phyloP scores from a whole-genome alignment of 2,797 vertebrate genomes.

The Novumbra hubbsi region DNA sequence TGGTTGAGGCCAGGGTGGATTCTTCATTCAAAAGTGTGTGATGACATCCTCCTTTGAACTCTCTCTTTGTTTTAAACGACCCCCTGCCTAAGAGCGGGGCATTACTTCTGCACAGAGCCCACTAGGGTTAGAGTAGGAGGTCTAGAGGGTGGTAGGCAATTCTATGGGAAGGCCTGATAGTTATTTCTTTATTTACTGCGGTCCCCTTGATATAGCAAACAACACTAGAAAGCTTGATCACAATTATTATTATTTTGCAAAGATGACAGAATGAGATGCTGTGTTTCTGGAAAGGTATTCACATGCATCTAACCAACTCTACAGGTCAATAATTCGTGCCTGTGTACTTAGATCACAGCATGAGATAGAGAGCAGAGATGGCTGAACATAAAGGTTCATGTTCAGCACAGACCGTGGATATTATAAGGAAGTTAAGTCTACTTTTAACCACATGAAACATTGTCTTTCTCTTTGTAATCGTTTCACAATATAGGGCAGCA shows the following conservation, averaged over 20 bases:
- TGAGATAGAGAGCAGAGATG: neutral
- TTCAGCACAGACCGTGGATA: neutral
- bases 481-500: neutral
- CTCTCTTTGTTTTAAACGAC: neutral
- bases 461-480: neutral
- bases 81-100: neutral
- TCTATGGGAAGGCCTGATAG: too few species aligned
- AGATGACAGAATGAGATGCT: neutral
- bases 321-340: conserved; percentile 5
- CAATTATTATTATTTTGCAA: neutral
- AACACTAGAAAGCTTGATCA: neutral
- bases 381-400: neutral
- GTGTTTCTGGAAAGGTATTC: neutral
- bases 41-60: neutral
- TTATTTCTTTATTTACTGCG: neutral
- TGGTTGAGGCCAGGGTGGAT: neutral
- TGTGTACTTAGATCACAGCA: neutral
- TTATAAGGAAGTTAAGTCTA: neutral
- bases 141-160: too few species aligned
- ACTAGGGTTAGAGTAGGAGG: neutral
- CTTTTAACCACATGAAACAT: neutral
- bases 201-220: neutral
- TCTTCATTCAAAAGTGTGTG: neutral
- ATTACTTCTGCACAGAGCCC: neutral
- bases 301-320: neutral